Conservation (phyloP, 2,888 invertebrate species). For the Drosophila barbarae region DNA sequence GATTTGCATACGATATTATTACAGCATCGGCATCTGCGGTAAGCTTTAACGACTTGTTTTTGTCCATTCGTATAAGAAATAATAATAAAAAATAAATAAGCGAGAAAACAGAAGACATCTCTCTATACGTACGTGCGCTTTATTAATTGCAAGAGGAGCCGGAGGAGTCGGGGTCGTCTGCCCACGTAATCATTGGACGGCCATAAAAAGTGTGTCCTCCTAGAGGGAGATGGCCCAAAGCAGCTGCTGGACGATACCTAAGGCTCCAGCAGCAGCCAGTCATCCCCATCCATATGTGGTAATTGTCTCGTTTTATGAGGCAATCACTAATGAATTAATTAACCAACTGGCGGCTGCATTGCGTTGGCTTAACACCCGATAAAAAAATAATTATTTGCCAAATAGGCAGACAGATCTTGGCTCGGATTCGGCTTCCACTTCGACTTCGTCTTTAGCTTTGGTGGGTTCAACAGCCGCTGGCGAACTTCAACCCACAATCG, state of each 20-base stretch:
- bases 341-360: slow-evolving; percentile 27
- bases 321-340: slow-evolving; percentile 68
- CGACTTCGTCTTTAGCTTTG: neutral
- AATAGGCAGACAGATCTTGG: slow-evolving; percentile 33
- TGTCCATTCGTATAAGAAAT: slow-evolving; percentile 19
- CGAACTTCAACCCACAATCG: slow-evolving; percentile 67
- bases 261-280: slow-evolving; percentile 19
- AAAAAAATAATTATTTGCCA: slow-evolving; percentile 23
- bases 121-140: slow-evolving; percentile 40
- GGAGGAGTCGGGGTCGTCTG: slow-evolving; percentile 19
- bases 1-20: slow-evolving; percentile 72
- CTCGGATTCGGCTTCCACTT: slow-evolving; percentile 13
- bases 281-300: slow-evolving; percentile 30
- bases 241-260: slow-evolving; percentile 29
- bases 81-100: slow-evolving; percentile 22
- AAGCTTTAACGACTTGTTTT: slow-evolving; percentile 60
- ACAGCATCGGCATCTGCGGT: slow-evolving; percentile 63
- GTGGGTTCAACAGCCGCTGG: slow-evolving; percentile 56
- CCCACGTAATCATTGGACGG: slow-evolving; percentile 58
- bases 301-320: slow-evolving; percentile 48
- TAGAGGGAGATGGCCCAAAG: slow-evolving; percentile 35
- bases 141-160: slow-evolving; percentile 60
- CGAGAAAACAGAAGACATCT: slow-evolving; percentile 44
- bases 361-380: slow-evolving; percentile 33
- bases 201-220: slow-evolving; percentile 68